Base-by-base conservation (phyloP, 2,113 vertebrate species). In the Stigmatopora argus region DNA sequence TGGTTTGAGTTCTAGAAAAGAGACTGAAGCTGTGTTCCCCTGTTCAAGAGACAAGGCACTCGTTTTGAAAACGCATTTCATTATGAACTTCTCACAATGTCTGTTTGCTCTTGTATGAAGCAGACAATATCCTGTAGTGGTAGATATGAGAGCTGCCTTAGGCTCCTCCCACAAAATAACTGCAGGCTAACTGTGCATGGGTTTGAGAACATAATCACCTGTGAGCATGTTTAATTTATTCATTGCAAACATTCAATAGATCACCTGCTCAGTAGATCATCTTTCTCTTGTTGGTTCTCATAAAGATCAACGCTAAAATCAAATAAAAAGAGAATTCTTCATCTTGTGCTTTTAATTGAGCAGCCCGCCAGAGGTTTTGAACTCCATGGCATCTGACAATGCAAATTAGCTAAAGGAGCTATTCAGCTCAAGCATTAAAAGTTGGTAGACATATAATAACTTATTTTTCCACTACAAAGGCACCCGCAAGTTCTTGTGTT, bases 1-100 rank as follows among this genome's bases (percentile, higher is more conserved):
- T 11, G 46, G 23, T 58, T 44, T 74, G 63, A 77, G 6, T 52
- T 78, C 41, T 11, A 2, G 18, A 44, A 41, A 41, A 21, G 5
- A 61, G 21, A 61, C 34, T 18, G 7, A 26, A 23, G 4, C 6
- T 56, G 13, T 48, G 14, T 48, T 48, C 4, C 46, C 49, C n/a
- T 19, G 49, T 19, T 41, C 9, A 41, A 41, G 38, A 8, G 18
- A 3, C 49, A n/a, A 19, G 5, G 26, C 26, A 31, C 3, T 17
- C 49, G 5, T 18, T 17, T 51, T 51, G 18, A 18, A 7, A 41
- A 41, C 9, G 38, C 38, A 41, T 41, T 41, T 41, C 38, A 7
- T 41, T 41, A 8, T 41, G 7, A 41, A 41, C 10, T 10, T 12
- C 51, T 13, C 3, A 2, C 19, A 23, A 53, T 53, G 19, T 21